phyloP scores from a whole-genome alignment of 2,797 vertebrate species.

The Allobates femoralis region DNA sequence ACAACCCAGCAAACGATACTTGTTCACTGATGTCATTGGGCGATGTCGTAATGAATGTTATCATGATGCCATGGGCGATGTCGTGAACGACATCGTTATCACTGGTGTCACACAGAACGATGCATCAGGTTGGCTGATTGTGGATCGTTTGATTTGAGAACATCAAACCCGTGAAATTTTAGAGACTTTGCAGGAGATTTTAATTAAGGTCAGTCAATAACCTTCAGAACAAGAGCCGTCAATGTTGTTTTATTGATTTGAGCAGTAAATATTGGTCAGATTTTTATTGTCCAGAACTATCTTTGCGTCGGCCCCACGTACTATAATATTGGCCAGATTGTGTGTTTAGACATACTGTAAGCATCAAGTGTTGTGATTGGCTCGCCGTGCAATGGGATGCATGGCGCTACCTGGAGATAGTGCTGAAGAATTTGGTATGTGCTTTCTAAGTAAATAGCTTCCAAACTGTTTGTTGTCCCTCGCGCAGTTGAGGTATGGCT shows the following conservation, averaged over 20 bases:
- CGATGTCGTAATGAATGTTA: no score
- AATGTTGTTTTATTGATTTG: not conserved
- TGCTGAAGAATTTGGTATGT: conserved; percentile 19
- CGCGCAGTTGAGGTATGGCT: not conserved
- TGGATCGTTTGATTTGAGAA: no score
- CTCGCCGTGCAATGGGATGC: not conserved
- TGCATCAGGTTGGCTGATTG: no score
- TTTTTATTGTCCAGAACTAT: not conserved
- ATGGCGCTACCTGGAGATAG: not conserved
- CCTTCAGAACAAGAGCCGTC: not conserved
- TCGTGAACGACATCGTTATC: no score
- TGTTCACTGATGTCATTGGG: no score
- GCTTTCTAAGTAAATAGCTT: conserved; percentile 37
- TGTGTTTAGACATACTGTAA: not conserved
- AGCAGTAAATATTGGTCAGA: not conserved
- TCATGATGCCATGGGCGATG: no score
- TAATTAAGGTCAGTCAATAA: not conserved
- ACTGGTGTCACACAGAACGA: no score
- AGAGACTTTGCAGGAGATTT: not conserved
- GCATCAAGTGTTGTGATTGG: not conserved
- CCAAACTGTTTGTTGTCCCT: not conserved
- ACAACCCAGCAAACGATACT: no score
- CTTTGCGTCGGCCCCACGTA: no score
- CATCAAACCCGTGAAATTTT: no score
- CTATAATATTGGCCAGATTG: not conserved